phyloP scores from a whole-genome alignment of 1,140 invertebrate genomes.

The Drosophila watanabei region DNA sequence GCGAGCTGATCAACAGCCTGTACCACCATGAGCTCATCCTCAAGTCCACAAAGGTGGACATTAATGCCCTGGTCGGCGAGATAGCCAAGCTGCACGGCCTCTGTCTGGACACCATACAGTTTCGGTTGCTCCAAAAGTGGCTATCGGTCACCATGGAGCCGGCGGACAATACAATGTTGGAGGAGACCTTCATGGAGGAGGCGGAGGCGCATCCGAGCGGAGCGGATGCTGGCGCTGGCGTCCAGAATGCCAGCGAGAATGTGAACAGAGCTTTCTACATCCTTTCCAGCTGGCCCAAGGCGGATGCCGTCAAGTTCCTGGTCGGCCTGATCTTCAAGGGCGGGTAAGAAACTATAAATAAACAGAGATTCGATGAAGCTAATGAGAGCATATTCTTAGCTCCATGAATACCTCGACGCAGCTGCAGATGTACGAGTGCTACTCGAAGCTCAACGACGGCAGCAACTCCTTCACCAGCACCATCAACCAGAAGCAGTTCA shows the following conservation, averaged over 20 bases:
- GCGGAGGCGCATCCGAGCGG: slow-evolving; percentile 32
- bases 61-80: slow-evolving; percentile 87
- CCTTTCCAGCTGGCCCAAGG: slow-evolving; percentile 73
- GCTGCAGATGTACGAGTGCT: slow-evolving; percentile 83
- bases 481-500: slow-evolving; percentile 75
- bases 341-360: slow-evolving; percentile 54
- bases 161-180: slow-evolving; percentile 62
- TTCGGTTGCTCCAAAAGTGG: slow-evolving; percentile 78
- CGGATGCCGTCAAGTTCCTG: slow-evolving; percentile 69
- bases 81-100: slow-evolving; percentile 86
- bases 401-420: slow-evolving; percentile 77
- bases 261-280: slow-evolving; percentile 80
- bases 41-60: slow-evolving; percentile 86
- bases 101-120: slow-evolving; percentile 69
- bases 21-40: slow-evolving; percentile 87
- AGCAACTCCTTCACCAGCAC: slow-evolving; percentile 71
- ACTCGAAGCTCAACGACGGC: slow-evolving; percentile 79
- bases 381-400: slow-evolving; percentile 13
- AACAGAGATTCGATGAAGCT: not conserved
- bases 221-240: slow-evolving; percentile 17
- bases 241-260: slow-evolving; percentile 68
- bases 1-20: slow-evolving; percentile 86
- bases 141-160: slow-evolving; percentile 72
- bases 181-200: slow-evolving; percentile 82
- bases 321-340: slow-evolving; percentile 70